Evolutionary conservation across 2,113 vertebrate species (phyloP).

Genomic region (Pipra filicauda): DNA sequence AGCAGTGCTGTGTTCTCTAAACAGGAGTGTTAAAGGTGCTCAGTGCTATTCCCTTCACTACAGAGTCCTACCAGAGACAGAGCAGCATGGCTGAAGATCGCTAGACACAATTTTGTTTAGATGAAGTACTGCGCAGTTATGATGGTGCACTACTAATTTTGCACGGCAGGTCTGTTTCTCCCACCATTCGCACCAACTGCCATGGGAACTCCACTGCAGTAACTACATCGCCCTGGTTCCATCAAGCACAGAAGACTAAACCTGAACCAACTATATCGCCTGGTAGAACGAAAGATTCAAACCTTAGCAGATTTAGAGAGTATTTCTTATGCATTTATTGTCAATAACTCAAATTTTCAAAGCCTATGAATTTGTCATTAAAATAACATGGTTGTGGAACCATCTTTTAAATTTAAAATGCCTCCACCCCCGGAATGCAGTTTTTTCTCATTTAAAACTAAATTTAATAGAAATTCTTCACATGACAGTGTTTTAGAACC

Average conservation of each 20-base stretch:
- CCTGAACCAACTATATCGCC: background rate
- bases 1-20: rapidly evolving
- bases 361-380: background rate
- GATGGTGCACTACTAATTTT: background rate
- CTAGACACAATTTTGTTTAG: background rate
- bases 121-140: background rate
- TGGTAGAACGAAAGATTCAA: background rate
- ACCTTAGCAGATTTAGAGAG: background rate
- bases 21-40: background rate
- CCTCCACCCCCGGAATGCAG: background rate
- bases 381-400: background rate
- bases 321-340: background rate
- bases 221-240: background rate
- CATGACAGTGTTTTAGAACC: background rate
- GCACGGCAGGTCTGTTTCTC: background rate
- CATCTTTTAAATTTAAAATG: background rate
- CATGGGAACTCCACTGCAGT: background rate
- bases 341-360: background rate
- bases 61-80: background rate
- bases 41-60: background rate
- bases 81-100: background rate
- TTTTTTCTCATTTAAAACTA: background rate
- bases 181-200: background rate
- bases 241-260: background rate
- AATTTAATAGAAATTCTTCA: background rate